These are phyloP conservation scores for Bombus impatiens DNA, from an alignment of 1,140 invertebrate genomes.

Conservation along the genomic window DNA sequence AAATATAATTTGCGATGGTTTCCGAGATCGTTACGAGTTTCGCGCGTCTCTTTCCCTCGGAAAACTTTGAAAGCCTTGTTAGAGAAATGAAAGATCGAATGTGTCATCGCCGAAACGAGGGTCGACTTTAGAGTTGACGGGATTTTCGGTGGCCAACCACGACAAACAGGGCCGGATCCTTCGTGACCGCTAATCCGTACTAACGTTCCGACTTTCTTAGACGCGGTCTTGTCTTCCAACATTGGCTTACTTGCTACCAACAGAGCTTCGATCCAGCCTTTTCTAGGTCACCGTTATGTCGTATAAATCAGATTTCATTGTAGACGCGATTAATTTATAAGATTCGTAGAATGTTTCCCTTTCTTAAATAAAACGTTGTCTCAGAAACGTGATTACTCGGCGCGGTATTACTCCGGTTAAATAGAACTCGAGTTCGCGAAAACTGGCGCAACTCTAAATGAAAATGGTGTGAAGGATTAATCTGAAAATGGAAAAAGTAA, in stretches of 20 bases:
- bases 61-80: constrained; percentile 32
- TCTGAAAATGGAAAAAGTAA: constrained; percentile 58
- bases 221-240: constrained; percentile 53
- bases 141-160: constrained; percentile 58
- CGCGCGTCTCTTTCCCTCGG: neutral
- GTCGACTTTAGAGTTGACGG: constrained; percentile 60
- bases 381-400: constrained; percentile 36
- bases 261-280: constrained; percentile 24
- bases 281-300: neutral
- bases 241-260: constrained; percentile 5
- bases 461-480: constrained; percentile 41
- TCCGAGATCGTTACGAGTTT: neutral
- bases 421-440: neutral
- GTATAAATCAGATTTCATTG: constrained; percentile 26
- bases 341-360: neutral
- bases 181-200: constrained; percentile 65
- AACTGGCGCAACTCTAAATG: neutral
- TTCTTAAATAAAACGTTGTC: constrained; percentile 11
- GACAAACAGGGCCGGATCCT: constrained; percentile 60
- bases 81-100: constrained; percentile 55
- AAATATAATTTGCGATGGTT: constrained; percentile 4
- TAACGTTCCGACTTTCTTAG: constrained; percentile 49
- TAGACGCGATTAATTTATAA: constrained; percentile 29
- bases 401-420: neutral
- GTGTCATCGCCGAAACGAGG: constrained; percentile 54